A percentile compares a stretch with the other conserved stretches of the same genome.
Conservation (phyloP, 2,888 invertebrate species). For the Cistogaster globosa region DNA sequence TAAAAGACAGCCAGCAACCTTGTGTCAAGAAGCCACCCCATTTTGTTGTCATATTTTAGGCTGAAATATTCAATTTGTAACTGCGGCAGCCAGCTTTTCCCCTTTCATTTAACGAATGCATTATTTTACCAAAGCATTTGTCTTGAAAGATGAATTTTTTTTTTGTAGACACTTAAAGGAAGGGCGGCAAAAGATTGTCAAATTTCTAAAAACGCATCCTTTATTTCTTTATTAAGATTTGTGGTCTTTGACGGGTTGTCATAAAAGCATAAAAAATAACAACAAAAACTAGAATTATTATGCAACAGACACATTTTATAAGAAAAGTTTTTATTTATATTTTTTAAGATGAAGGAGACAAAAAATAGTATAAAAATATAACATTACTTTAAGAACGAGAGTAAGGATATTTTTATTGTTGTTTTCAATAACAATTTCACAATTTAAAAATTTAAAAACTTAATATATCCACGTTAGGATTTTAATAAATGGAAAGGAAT, state of each 20-base stretch:
- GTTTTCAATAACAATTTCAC: no score
- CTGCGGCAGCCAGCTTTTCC: not conserved
- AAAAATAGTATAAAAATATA: no score
- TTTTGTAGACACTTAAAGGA: not conserved
- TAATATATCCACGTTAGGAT: no score
- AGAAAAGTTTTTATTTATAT: not conserved
- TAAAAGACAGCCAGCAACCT: constrained; percentile 19
- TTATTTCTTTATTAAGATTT: not conserved
- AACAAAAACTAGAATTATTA: not conserved
- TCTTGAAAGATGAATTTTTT: constrained; percentile 38
- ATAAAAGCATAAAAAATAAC: no score
- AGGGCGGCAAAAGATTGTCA: constrained; percentile 27
- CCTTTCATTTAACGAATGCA: constrained; percentile 25
- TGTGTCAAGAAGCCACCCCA: constrained; percentile 39
- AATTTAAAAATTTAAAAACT: no score
- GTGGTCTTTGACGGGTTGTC: constrained; percentile 20
- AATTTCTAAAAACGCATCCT: constrained; percentile 43
- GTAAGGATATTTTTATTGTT: no score
- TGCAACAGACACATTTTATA: not conserved
- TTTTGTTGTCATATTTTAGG: constrained; percentile 18
- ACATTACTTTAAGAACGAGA: no score
- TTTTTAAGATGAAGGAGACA: no score
- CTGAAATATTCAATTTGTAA: constrained; percentile 38
- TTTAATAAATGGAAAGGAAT: no score
- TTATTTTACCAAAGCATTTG: constrained; percentile 21